Evolutionary conservation across 2,888 invertebrate species (phyloP), one percentile per base, ranked within the genome.

Genomic region (Megaustenia siamemsis): DNA sequence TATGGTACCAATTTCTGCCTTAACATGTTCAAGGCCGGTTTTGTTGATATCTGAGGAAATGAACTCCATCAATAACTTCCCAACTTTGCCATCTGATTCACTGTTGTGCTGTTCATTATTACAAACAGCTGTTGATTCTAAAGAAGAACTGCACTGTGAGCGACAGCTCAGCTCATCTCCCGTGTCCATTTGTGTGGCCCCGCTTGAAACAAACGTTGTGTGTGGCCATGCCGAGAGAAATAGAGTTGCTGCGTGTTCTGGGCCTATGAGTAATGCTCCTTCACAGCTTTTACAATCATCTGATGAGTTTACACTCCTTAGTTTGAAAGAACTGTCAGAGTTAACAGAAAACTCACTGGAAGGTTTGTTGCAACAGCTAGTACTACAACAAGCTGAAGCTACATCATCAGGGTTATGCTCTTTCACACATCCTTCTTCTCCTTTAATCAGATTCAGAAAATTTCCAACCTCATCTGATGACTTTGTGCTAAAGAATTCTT

Each of bases 361-460:
- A 53, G 75, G 53, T 15, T 78, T 56, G 63, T 78, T 60, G n/a
- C 60, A 43, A 35, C 63, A 43, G 40, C 18, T 43, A 12, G 18
- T 45, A 15, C 15, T 66, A n/a, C 79, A 66, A 68, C 66, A 79
- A 32, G 40, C 5, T 38, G 77, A 53, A 35, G 68, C 49, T 60
- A 66, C 68, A 45, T 53, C 73, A 35, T 73, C 66, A 32, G 24
- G 32, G 15, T 43, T 32, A 21, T 77, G 63, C 35, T 38, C 35
- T 56, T 24, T 40, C 15, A 49, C 66, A 21, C 71, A 43, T 6
- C 38, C 40, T n/a, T 71, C 79, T 43, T 56, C 35, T 1, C 32
- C 32, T 12, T 82, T 84, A 76, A 87, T 84, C 21, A 86, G 18
- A 4, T 69, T 75, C 45, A 84, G 40, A 45, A 86, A 68, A 32